A percentile compares a stretch with the other conserved stretches of the same genome.
These are phyloP conservation scores for Trinectes maculatus DNA, from an alignment of 2,113 vertebrate genomes.

Conservation along the genomic window DNA sequence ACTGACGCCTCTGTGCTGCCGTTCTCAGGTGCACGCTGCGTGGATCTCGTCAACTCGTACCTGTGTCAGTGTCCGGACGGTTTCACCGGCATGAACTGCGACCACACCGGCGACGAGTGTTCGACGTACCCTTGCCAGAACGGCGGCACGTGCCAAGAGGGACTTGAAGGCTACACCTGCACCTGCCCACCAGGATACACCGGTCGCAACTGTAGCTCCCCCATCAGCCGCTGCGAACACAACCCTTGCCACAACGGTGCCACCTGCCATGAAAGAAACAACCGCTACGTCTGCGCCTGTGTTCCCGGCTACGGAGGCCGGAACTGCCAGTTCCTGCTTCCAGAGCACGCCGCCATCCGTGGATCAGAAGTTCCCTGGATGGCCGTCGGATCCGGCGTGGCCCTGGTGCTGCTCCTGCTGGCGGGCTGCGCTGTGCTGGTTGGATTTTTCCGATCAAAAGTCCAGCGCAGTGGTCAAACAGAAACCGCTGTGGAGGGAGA, in stretches of 20 bases:
- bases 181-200: constrained; percentile 93
- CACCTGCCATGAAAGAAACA: constrained; percentile 93
- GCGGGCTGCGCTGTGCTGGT: constrained; percentile 89
- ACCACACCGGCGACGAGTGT: constrained; percentile 88
- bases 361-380: constrained; percentile 90
- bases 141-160: constrained; percentile 93
- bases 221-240: constrained; percentile 90
- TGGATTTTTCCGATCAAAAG: constrained; percentile 88
- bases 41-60: constrained; percentile 92
- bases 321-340: constrained; percentile 97
- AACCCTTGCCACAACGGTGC: constrained; percentile 97
- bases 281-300: constrained; percentile 92
- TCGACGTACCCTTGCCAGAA: constrained; percentile 90
- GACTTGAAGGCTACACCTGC: constrained; percentile 88
- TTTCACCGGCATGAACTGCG: constrained; percentile 91
- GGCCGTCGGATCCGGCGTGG: constrained; percentile 90
- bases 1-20: not conserved
- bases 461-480: constrained; percentile 83
- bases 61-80: constrained; percentile 93
- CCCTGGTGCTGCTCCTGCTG: constrained; percentile 90
- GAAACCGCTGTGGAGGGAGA: constrained; percentile 86
- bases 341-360: constrained; percentile 81
- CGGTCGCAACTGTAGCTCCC: constrained; percentile 92
- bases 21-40: constrained; percentile 89
- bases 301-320: constrained; percentile 91